Evolutionary conservation across 2,797 vertebrate genomes (phyloP).

Genomic region (Pangasius larnaudii): DNA sequence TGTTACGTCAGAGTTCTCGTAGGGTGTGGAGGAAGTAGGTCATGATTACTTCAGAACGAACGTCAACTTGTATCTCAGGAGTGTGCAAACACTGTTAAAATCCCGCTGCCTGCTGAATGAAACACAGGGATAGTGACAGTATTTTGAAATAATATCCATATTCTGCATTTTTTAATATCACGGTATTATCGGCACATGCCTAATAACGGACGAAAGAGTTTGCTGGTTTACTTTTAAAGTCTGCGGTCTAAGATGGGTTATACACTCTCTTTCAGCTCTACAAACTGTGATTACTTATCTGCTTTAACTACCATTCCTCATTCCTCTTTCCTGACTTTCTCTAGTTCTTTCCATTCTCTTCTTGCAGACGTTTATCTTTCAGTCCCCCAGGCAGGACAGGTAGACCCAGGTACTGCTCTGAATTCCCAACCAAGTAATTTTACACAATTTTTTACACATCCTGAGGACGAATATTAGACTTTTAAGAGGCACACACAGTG

Average conservation of each 20-base stretch:
- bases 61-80: background rate
- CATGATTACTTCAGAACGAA: background rate
- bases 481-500: background rate
- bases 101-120: background rate
- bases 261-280: constrained; percentile 66
- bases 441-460: constrained; percentile 29
- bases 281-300: constrained; percentile 82
- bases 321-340: constrained; percentile 95
- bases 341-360: constrained; percentile 99
- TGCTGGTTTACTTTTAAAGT: background rate
- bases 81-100: background rate
- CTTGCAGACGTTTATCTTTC: constrained; percentile 99
- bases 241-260: constrained; percentile 78
- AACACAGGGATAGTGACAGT: background rate
- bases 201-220: background rate
- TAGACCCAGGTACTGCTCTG: constrained; percentile 99
- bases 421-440: constrained; percentile 70
- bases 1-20: background rate
- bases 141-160: background rate
- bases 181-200: constrained; percentile 20
- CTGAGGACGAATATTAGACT: constrained; percentile 43
- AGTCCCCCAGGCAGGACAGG: constrained; percentile 99
- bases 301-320: constrained; percentile 85
- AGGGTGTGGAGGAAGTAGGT: background rate
- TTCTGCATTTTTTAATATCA: background rate